phyloP scores from a whole-genome alignment of 1,140 invertebrate species.

The Drosophila pachea region DNA sequence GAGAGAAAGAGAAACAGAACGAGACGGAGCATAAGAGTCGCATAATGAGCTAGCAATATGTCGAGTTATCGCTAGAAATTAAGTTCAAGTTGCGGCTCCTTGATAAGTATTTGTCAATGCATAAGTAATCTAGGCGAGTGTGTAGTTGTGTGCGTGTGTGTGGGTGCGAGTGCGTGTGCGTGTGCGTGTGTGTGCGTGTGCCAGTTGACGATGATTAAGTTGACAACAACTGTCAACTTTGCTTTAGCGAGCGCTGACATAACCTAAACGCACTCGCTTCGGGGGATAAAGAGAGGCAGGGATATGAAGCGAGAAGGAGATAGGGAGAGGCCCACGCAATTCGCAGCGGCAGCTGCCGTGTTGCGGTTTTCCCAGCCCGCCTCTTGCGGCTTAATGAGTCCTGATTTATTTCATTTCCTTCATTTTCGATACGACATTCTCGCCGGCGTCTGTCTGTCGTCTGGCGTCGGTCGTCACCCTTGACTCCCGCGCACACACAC shows the following conservation, averaged over 20 bases:
- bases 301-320: neutral
- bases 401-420: slow-evolving; percentile 75
- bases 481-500: slow-evolving; percentile 18
- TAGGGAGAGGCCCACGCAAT: slow-evolving; percentile 5
- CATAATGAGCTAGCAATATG: slow-evolving; percentile 71
- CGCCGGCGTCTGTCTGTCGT: slow-evolving; percentile 19
- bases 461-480: slow-evolving; percentile 14
- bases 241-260: slow-evolving; percentile 54
- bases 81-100: slow-evolving; percentile 61
- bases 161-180: neutral
- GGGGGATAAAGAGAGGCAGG: neutral
- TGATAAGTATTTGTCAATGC: slow-evolving; percentile 49
- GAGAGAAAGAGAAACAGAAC: neutral
- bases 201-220: slow-evolving; percentile 72
- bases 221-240: slow-evolving; percentile 75
- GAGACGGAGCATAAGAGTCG: neutral
- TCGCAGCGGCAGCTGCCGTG: slow-evolving; percentile 44
- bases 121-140: slow-evolving; percentile 30
- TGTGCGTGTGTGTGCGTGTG: slow-evolving; percentile 9
- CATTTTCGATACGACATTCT: slow-evolving; percentile 43
- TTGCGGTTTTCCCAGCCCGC: slow-evolving; percentile 23
- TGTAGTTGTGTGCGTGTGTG: slow-evolving; percentile 2
- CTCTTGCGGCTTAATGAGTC: slow-evolving; percentile 67
- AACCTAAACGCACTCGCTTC: slow-evolving; percentile 41
- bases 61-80: slow-evolving; percentile 64